Evolutionary conservation across 2,888 invertebrate genomes (phyloP).

Genomic region (Erebia ligea): DNA sequence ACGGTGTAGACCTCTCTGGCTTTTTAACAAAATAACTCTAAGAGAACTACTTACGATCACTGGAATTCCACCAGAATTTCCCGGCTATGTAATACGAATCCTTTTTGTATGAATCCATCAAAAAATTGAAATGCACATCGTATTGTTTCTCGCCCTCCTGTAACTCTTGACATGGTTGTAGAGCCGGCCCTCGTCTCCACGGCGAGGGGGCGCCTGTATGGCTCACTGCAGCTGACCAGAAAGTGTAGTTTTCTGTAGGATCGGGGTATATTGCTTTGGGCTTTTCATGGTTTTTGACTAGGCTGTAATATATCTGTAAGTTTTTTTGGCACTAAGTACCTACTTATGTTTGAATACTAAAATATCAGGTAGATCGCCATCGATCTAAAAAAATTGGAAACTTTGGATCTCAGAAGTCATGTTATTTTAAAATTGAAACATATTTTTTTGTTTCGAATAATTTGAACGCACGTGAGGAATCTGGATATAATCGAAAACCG

Average conservation of each 20-base stretch:
- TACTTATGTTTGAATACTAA: too few relatives aligned
- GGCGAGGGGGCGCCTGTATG: slow-evolving; percentile 45
- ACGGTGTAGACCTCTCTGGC: too few relatives aligned
- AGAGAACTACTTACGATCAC: slow-evolving; percentile 53
- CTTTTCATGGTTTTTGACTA: slow-evolving; percentile 37
- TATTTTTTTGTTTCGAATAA: too few relatives aligned
- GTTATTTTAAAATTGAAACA: too few relatives aligned
- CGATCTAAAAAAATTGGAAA: too few relatives aligned
- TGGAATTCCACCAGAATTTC: slow-evolving; percentile 47
- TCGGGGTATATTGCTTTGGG: slow-evolving; percentile 32
- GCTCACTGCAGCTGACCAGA: slow-evolving; percentile 50
- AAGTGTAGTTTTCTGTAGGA: slow-evolving; percentile 41
- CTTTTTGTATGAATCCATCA: slow-evolving; percentile 31
- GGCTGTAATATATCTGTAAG: slow-evolving; percentile 44
- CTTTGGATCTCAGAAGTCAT: too few relatives aligned
- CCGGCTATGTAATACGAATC: slow-evolving; percentile 39
- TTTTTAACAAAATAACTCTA: too few relatives aligned
- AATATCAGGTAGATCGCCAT: too few relatives aligned
- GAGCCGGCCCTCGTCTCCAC: slow-evolving; percentile 49
- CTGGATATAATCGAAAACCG: too few relatives aligned
- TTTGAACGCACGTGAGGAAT: too few relatives aligned
- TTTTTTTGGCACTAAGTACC: too few relatives aligned
- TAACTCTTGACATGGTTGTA: slow-evolving; percentile 40
- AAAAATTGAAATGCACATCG: slow-evolving; percentile 37
- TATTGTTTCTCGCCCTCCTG: slow-evolving; percentile 32